phyloP scores from a whole-genome alignment of 2,113 vertebrate species.

The Poeciliopsis occidentalis region DNA sequence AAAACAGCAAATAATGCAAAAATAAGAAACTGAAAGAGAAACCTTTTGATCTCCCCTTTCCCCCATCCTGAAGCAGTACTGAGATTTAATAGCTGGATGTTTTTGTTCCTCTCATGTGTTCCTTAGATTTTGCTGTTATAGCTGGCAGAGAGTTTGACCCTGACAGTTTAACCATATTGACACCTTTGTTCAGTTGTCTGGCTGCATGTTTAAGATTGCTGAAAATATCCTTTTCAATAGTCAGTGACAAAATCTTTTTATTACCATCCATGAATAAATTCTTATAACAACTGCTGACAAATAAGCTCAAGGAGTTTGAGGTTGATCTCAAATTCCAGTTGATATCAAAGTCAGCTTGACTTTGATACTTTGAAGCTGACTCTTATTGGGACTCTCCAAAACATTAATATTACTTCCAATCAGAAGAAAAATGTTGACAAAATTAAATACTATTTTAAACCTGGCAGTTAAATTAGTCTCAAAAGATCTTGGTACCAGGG shows the following conservation, averaged over 20 bases:
- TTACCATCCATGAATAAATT: background rate
- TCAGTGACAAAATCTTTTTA: too few relatives aligned
- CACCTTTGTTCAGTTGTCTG: constrained; percentile 22
- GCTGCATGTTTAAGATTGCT: too few relatives aligned
- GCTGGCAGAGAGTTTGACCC: constrained; percentile 58
- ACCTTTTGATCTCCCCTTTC: constrained; percentile 74
- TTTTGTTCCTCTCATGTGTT: constrained; percentile 50
- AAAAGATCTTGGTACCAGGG: background rate
- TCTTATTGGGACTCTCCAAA: background rate
- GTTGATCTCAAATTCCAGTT: background rate
- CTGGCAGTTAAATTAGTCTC: background rate
- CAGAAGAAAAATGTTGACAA: too few relatives aligned
- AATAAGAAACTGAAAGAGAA: constrained; percentile 74
- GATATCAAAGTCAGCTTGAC: background rate
- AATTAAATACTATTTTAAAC: background rate
- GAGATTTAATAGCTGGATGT: constrained; percentile 71
- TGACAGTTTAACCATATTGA: constrained; percentile 85
- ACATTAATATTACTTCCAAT: background rate
- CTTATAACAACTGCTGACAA: too few relatives aligned
- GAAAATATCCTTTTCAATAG: too few relatives aligned
- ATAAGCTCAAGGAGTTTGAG: background rate
- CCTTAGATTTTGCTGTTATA: constrained; percentile 67
- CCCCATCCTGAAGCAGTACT: constrained; percentile 39
- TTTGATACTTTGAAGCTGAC: too few relatives aligned
- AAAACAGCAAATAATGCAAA: constrained; percentile 67